Base-by-base conservation (phyloP, 2,113 vertebrate species). In the Triplophysa rosa region DNA sequence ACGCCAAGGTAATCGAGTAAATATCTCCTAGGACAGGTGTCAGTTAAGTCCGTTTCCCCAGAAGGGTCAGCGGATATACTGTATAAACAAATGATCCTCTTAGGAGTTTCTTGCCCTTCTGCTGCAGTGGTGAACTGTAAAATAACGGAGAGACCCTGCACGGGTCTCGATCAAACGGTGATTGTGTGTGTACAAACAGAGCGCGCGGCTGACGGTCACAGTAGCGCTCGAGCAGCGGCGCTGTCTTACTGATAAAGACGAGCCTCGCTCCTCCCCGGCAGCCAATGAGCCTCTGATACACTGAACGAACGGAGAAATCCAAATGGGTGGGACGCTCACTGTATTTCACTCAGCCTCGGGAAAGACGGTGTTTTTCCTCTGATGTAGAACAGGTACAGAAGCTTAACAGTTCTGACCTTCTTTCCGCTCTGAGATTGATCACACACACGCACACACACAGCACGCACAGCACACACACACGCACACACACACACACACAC, bases 91-190 rank as follows among this genome's bases (percentile, higher is more conserved):
- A 87, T 89, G 88, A 80, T 86, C 26, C 33, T 80, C 67, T 66
- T 78, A 74, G 85, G 83, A 80, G 83, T 75, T 75, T 10, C 81
- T 65, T 78, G 54, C 82, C 67, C 83, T 72, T 89, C 82, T 89
- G 90, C 91, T 87, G 92, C 92, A 93, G 89, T 91, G 90, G 87
- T 85, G 88, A 79, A 74, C 81, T 68, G 77, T 62, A 82, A 81
- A 88, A 88, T 89, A 87, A 83, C 71, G 72, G 80, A 84, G 87
- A 81, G 81, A 81, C 85, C 33, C 77, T 56, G 86, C 76, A 87
- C 88, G 82, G 83, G 87, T 85, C 77, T 81, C 59, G 84, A 84
- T 86, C 84, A 84, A 68, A 80, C 24, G 1, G 45, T 61, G 67
- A 73, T 81, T 58, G 56, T 21, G 59, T 79, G 71, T 71, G 67